A percentile compares a stretch with the other conserved stretches of the same genome.
Conservation (phyloP, 2,113 vertebrate genomes). For the Climacteris rufus region DNA sequence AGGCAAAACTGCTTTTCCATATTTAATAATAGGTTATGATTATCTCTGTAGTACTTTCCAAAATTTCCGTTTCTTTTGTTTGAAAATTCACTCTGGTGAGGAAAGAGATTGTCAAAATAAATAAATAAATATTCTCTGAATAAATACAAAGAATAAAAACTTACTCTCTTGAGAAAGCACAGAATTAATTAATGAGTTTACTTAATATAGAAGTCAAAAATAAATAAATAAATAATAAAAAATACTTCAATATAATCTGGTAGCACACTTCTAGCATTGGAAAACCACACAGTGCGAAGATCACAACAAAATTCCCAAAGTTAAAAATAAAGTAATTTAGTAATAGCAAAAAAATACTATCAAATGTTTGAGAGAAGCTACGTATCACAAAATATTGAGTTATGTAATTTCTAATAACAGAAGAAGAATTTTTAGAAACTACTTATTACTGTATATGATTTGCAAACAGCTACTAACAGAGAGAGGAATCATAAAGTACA, state of each 20-base stretch:
- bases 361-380: no score
- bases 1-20: neutral
- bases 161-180: neutral
- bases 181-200: neutral
- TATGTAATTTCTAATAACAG: neutral
- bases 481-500: neutral
- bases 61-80: neutral
- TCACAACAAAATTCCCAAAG: neutral
- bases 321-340: neutral
- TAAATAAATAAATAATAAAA: no score
- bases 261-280: neutral
- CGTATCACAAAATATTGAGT: neutral
- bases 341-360: neutral
- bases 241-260: neutral
- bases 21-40: neutral
- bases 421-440: neutral
- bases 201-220: neutral
- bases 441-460: neutral
- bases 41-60: neutral
- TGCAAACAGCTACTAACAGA: neutral
- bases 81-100: neutral
- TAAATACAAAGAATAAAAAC: neutral
- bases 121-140: neutral
- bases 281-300: accelerated
- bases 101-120: neutral